Evolutionary conservation across 2,113 vertebrate genomes (phyloP).

Genomic region (Furnarius figulus): DNA sequence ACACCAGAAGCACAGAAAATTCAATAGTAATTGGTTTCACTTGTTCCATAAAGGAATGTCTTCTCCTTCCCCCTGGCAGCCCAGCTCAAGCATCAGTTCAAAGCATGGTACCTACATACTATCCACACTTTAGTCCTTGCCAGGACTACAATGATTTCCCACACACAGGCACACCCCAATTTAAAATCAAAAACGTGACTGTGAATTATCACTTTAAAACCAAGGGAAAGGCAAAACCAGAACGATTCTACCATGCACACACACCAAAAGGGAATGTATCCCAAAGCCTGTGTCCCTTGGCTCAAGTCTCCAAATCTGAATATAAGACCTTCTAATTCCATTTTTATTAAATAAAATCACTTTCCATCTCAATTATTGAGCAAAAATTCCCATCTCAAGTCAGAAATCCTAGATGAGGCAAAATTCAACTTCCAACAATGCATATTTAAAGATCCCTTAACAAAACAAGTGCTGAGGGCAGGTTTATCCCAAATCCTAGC

Average conservation of each 20-base stretch:
- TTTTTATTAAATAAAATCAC: neutral
- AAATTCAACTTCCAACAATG: neutral
- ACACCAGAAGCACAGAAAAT: neutral
- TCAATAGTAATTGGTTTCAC: neutral
- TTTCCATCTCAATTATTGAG: neutral
- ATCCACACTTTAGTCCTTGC: neutral
- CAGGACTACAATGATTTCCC: neutral
- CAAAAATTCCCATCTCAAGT: neutral
- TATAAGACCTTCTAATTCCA: neutral
- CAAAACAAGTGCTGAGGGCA: neutral
- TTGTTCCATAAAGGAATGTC: fast-evolving
- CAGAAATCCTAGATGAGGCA: neutral
- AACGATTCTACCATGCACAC: neutral
- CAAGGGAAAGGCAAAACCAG: neutral
- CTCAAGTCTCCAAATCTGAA: neutral
- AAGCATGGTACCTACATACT: too few relatives aligned
- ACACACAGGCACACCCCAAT: neutral
- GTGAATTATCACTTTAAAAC: neutral
- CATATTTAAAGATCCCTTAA: neutral
- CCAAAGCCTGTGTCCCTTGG: neutral
- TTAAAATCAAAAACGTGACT: neutral
- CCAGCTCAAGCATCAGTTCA: neutral
- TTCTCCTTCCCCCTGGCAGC: neutral
- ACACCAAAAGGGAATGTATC: neutral
- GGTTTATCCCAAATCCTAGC: neutral